Base-by-base conservation (phyloP, 2,888 invertebrate genomes). In the Aphelenchoides bicaudatus region DNA sequence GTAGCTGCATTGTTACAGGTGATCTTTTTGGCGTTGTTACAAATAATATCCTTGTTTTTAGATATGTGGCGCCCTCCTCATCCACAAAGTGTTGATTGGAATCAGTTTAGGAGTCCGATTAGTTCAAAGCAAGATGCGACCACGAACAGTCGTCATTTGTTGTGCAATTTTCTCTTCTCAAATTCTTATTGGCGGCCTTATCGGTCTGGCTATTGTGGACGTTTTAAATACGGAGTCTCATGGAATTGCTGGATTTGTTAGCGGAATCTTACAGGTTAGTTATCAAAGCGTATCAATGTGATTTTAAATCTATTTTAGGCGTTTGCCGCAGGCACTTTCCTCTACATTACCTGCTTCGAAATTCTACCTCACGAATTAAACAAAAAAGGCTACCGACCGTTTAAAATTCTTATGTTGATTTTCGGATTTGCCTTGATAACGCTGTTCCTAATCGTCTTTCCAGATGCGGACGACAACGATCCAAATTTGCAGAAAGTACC, bases 271-370 rank as follows among this genome's bases (percentile, higher is more conserved):
- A 10, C 76, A 76, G 65, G 65, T 63, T 31, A 28, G n/a, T 34
- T 3, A n/a, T 3, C 4, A 10, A 4, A 4, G 4, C 37, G n/a
- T n/a, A 3, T 56, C 23, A 38, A 25, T 29, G 8, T 23, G 3
- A 2, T 10, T 13, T 50, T 63, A 58, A 55, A 48, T 23, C 29
- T n/a, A 6, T 46, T 63, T 63, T 49, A 91, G 83, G 91, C 91
- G 2, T 81, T 93, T 59, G 92, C 93, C 0, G 87, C 89, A 46
- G 94, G 93, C 13, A 93, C 93, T 0, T 85, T 94, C 39, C 82
- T 94, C 2, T 94, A 92, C 82, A 90, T 94, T 16, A 91, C 92
- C n/a, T 92, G 92, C 83, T 92, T 93, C 80, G 93, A 94, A 82
- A 88, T 93, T 55, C 84, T 93, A 73, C 86, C 87, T 4, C 83